Evolutionary conservation across 35 echinoderm and acorn worm species (phyloP).

Genomic region (Antedon bifida): DNA sequence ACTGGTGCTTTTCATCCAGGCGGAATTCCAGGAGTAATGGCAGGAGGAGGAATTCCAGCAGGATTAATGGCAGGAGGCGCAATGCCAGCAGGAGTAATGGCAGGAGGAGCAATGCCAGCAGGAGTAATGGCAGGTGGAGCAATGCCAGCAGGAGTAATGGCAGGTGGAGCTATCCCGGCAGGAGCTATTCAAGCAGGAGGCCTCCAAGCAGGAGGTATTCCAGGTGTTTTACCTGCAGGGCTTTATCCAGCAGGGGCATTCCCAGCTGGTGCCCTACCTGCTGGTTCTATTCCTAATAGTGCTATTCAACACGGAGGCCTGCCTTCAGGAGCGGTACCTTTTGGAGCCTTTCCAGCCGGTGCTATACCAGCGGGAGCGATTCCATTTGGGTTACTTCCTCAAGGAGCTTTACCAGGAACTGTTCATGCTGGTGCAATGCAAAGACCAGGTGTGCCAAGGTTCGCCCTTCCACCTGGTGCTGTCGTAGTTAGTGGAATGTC

Average conservation of each 20-base stretch:
- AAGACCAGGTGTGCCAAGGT: slow-evolving; percentile 2
- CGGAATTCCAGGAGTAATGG: slow-evolving; percentile 17
- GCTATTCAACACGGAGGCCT: neutral
- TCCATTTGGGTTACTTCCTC: neutral
- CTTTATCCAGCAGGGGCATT: slow-evolving; percentile 2
- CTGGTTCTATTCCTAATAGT: neutral
- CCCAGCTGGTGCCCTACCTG: slow-evolving; percentile 10
- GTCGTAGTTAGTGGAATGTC: neutral
- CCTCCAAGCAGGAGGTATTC: slow-evolving; percentile 3
- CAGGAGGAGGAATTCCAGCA: neutral
- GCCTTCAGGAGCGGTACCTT: slow-evolving; percentile 12
- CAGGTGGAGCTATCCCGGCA: slow-evolving; percentile 3
- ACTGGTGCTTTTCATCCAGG: neutral
- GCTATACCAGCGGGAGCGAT: slow-evolving; percentile 5
- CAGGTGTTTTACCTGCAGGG: neutral
- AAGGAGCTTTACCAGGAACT: slow-evolving; percentile 3
- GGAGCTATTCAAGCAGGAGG: slow-evolving; percentile 9
- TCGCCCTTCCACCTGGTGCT: slow-evolving; percentile 3
- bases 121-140: slow-evolving; percentile 10
- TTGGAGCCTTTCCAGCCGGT: slow-evolving; percentile 9
- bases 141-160: neutral
- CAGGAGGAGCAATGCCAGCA: slow-evolving; percentile 12
- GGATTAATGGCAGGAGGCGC: neutral
- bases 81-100: slow-evolving; percentile 3
- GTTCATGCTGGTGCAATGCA: neutral